These are phyloP conservation scores for Lepilemur septentrionalis DNA, from an alignment of 2,797 vertebrate genomes.

Conservation along the genomic window DNA sequence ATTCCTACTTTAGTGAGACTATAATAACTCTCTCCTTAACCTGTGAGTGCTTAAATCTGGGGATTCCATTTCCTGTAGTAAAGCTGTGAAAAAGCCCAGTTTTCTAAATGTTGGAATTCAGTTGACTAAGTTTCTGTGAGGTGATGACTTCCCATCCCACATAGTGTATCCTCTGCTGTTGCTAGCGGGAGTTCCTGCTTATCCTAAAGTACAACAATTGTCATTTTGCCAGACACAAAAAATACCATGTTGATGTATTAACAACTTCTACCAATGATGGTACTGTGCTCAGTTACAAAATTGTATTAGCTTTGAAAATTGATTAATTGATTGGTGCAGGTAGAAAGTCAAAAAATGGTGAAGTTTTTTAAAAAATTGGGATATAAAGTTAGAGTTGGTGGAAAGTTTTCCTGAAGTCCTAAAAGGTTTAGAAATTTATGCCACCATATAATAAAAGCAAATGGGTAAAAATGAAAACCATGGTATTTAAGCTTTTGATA, in stretches of 20 bases:
- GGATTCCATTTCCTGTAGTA: not conserved
- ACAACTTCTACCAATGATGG: not conserved
- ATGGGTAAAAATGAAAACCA: not conserved
- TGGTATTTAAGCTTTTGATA: not conserved
- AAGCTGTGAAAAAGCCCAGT: not conserved
- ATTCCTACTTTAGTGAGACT: not conserved
- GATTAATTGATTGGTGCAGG: not conserved
- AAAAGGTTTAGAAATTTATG: slow-evolving; percentile 30
- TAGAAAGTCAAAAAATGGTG: not conserved
- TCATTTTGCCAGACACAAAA: not conserved
- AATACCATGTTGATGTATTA: not conserved
- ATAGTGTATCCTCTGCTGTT: not conserved
- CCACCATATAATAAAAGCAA: not conserved
- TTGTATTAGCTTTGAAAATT: not conserved
- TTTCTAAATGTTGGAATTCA: not conserved
- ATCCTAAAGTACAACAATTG: not conserved
- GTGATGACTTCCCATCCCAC: not conserved
- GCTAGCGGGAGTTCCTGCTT: not conserved
- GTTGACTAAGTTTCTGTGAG: not conserved
- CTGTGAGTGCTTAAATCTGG: not conserved
- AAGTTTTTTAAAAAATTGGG: not conserved
- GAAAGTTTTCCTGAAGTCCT: not conserved
- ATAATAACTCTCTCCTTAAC: not conserved
- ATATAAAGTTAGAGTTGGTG: slow-evolving; percentile 25
- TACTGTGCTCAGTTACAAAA: not conserved